Conservation (phyloP, 2,888 invertebrate genomes). For the Biston betularia region DNA sequence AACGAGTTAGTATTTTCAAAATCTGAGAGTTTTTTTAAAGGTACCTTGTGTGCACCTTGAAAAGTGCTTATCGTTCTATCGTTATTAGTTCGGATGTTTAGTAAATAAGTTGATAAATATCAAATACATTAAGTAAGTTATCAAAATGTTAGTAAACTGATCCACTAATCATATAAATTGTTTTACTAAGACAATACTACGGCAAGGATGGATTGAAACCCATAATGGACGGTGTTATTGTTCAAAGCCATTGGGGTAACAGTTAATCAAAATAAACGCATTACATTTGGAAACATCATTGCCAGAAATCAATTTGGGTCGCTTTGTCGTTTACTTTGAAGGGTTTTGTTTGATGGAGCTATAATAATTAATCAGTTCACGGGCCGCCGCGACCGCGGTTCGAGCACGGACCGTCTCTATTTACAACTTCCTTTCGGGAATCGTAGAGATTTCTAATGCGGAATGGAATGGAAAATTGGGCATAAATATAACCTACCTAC, state of each 20-base stretch:
- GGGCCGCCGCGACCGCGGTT: slow-evolving; percentile 46
- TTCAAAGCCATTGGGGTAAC: slow-evolving; percentile 9
- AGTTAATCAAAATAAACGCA: slow-evolving; percentile 35
- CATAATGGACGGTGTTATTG: slow-evolving; percentile 17
- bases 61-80: too few species aligned
- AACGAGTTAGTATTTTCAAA: too few species aligned
- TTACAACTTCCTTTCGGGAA: slow-evolving; percentile 68
- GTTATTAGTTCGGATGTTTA: too few species aligned
- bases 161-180: slow-evolving; percentile 4
- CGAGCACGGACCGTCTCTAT: slow-evolving; percentile 52
- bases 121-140: too few species aligned
- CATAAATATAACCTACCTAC: slow-evolving; percentile 26
- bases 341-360: slow-evolving; percentile 67
- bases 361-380: slow-evolving; percentile 72
- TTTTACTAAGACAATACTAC: slow-evolving; percentile 6
- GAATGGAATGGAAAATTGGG: slow-evolving; percentile 44
- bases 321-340: slow-evolving; percentile 64
- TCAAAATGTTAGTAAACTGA: neutral
- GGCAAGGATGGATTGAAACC: slow-evolving; percentile 7
- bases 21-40: too few species aligned
- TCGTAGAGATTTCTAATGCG: slow-evolving; percentile 48
- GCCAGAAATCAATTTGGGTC: slow-evolving; percentile 53
- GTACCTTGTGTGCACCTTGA: too few species aligned
- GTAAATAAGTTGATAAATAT: too few species aligned
- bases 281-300: slow-evolving; percentile 45